Evolutionary conservation across 1,140 invertebrate species (phyloP).

Genomic region (Saccostrea cuccullata): DNA sequence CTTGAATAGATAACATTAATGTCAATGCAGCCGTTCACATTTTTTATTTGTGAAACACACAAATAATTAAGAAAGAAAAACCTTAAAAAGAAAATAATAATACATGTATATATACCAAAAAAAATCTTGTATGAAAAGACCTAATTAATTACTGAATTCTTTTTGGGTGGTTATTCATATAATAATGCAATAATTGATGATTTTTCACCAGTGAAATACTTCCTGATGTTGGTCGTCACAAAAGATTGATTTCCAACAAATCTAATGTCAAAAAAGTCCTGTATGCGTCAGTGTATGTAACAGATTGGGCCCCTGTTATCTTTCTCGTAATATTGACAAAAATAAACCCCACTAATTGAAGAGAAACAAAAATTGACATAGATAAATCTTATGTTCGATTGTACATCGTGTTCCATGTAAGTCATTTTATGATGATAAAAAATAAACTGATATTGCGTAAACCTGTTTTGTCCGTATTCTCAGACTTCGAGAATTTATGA

Average conservation of each 20-base stretch:
- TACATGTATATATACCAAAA: too few relatives aligned
- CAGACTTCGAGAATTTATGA: not conserved
- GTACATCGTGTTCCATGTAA: not conserved
- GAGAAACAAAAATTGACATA: not conserved
- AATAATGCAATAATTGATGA: not conserved
- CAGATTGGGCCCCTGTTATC: not conserved
- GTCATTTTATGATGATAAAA: not conserved
- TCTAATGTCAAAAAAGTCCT: not conserved
- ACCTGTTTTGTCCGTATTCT: not conserved
- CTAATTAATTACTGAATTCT: too few relatives aligned
- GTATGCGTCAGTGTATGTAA: not conserved
- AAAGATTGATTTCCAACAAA: conserved; percentile 30
- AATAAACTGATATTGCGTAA: not conserved
- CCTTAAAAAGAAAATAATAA: not conserved
- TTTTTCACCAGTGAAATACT: not conserved
- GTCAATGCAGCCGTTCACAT: not conserved
- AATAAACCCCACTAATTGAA: not conserved
- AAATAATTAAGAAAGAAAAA: not conserved
- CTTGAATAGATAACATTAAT: not conserved
- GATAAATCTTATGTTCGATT: not conserved
- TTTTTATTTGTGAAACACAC: not conserved
- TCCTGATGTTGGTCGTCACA: not conserved
- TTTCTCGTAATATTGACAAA: not conserved
- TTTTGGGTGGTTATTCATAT: not conserved
- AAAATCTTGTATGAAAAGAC: too few relatives aligned